Evolutionary conservation across 2,888 invertebrate genomes (phyloP).

Genomic region (Hecatera dysodea): DNA sequence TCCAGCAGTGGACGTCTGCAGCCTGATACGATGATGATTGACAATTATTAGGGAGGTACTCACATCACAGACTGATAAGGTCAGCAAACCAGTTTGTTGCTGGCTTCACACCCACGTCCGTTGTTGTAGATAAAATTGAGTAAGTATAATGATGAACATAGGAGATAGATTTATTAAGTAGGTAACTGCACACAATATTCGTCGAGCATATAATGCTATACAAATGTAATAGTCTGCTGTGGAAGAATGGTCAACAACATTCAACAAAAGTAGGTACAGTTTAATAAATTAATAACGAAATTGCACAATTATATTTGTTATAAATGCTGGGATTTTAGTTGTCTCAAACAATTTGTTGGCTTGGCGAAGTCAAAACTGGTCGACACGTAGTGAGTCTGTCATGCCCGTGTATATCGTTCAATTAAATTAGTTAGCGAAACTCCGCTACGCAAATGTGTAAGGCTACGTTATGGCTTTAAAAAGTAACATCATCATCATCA

Average conservation of each 20-base stretch:
- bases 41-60: too few species aligned
- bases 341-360: neutral
- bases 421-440: neutral
- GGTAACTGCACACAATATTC: slow-evolving; percentile 2
- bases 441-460: neutral
- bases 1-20: too few species aligned
- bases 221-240: neutral
- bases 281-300: slow-evolving; percentile 9
- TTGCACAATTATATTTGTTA: neutral
- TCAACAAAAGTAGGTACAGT: neutral
- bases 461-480: neutral
- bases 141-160: slow-evolving; percentile 5
- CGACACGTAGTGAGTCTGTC: neutral
- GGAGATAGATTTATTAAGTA: neutral
- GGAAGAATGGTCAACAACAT: slow-evolving; percentile 7
- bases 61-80: neutral
- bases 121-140: neutral
- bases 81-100: neutral
- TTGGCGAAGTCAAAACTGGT: neutral
- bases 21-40: too few species aligned
- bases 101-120: slow-evolving; percentile 1
- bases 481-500: too few species aligned
- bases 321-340: neutral
- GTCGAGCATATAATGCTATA: neutral
- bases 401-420: neutral